Percentiles rank a stretch among this genome's conserved stretches.
phyloP scores from a whole-genome alignment of 1,140 invertebrate genomes.

The Formica exsecta region DNA sequence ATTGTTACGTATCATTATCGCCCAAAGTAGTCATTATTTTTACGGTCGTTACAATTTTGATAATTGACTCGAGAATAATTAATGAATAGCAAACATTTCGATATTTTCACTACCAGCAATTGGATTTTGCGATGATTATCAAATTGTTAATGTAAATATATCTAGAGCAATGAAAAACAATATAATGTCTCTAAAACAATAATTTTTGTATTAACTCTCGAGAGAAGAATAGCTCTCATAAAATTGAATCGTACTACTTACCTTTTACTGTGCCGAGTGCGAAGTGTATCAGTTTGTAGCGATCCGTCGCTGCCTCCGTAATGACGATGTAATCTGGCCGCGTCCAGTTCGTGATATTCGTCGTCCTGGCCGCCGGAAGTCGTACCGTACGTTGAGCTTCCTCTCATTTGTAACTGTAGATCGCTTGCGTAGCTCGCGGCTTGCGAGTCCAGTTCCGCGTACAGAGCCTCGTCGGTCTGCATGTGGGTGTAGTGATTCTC shows the following conservation, averaged over 20 bases:
- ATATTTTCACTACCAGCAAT: neutral
- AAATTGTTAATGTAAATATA: neutral
- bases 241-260: constrained; percentile 60
- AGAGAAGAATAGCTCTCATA: neutral
- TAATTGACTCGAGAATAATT: neutral
- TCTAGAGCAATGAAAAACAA: neutral
- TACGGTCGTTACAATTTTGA: neutral
- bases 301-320: constrained; percentile 82
- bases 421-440: constrained; percentile 86
- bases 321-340: constrained; percentile 84
- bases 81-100: neutral
- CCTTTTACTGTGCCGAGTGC: constrained; percentile 85
- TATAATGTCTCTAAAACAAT: neutral
- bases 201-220: neutral
- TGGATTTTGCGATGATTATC: neutral
- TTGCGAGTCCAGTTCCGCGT: constrained; percentile 89
- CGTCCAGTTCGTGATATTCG: constrained; percentile 85
- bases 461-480: constrained; percentile 90
- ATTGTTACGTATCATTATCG: neutral
- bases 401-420: constrained; percentile 83
- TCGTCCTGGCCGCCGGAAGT: constrained; percentile 84
- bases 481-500: constrained; percentile 91
- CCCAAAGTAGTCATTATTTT: neutral
- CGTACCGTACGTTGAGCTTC: constrained; percentile 83
- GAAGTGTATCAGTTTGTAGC: constrained; percentile 81